These are phyloP conservation scores for Epinotia brunnichana DNA, from an alignment of 2,888 invertebrate genomes.

Conservation along the genomic window DNA sequence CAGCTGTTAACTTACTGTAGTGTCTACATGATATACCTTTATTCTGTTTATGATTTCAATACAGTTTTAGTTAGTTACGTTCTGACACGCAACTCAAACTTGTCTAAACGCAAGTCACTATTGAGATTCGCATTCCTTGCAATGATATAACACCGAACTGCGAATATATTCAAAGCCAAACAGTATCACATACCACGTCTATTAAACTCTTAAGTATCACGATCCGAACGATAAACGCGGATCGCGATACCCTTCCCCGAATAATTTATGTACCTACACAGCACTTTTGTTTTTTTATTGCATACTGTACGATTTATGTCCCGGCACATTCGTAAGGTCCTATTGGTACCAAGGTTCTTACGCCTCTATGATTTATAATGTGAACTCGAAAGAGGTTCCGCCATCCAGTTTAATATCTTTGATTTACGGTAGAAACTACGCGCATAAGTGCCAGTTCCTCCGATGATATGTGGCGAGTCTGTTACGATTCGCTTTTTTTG, in stretches of 20 bases:
- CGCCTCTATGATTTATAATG: slow-evolving; percentile 81
- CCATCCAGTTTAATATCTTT: slow-evolving; percentile 83
- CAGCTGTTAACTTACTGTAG: no score
- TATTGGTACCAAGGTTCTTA: slow-evolving; percentile 76
- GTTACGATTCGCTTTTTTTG: slow-evolving; percentile 75
- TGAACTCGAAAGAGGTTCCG: slow-evolving; percentile 83
- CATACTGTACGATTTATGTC: slow-evolving; percentile 69
- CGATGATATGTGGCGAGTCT: slow-evolving; percentile 80
- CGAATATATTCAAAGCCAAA: not conserved
- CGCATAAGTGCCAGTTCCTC: slow-evolving; percentile 78
- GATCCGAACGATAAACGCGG: slow-evolving; percentile 10
- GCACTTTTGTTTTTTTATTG: slow-evolving; percentile 44
- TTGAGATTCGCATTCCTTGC: not conserved
- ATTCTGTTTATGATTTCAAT: no score
- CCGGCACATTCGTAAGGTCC: slow-evolving; percentile 71
- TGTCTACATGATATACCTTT: no score
- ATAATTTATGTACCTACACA: slow-evolving; percentile 41
- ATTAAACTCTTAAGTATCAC: slow-evolving; percentile 12
- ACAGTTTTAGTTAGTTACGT: no score
- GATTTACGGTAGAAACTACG: slow-evolving; percentile 83
- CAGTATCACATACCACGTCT: not conserved
- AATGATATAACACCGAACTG: not conserved
- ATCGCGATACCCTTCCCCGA: slow-evolving; percentile 28
- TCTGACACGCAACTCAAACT: no score
- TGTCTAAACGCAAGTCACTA: no score